Evolutionary conservation across 2,113 vertebrate genomes (phyloP).

Genomic region (Scomber scombrus): DNA sequence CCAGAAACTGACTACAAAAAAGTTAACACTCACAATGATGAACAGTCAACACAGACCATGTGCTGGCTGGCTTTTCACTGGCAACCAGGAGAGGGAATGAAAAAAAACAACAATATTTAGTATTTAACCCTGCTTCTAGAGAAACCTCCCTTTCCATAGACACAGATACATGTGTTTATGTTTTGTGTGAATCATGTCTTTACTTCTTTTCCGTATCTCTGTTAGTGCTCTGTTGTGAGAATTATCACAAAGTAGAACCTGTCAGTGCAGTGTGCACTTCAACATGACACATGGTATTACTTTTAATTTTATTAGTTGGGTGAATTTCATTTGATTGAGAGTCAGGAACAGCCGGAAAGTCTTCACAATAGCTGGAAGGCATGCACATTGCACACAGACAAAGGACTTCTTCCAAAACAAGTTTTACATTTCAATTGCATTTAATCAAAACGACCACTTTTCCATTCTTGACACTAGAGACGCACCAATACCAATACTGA

Average conservation of each 20-base stretch:
- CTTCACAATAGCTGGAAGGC: slow-evolving; percentile 28
- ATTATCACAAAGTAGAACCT: background rate
- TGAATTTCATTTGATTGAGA: background rate
- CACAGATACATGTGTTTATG: background rate
- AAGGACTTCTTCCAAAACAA: background rate
- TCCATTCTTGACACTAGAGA: background rate
- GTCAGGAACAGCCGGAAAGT: background rate
- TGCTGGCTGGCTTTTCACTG: background rate
- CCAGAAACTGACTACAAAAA: background rate
- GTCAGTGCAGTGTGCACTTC: background rate
- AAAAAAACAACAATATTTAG: slow-evolving; percentile 18
- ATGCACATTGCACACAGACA: slow-evolving; percentile 5
- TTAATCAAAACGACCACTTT: background rate
- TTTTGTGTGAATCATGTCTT: background rate
- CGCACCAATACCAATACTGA: too few species aligned
- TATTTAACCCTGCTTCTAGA: slow-evolving; percentile 6
- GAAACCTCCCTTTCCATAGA: background rate
- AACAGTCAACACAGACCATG: background rate
- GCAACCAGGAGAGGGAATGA: background rate
- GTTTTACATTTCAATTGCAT: background rate
- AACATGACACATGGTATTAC: background rate
- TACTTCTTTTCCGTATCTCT: background rate
- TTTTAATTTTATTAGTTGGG: background rate
- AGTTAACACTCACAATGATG: background rate
- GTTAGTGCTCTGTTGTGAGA: background rate